phyloP scores from a whole-genome alignment of 2,113 vertebrate species.

The Semnopithecus entellus region DNA sequence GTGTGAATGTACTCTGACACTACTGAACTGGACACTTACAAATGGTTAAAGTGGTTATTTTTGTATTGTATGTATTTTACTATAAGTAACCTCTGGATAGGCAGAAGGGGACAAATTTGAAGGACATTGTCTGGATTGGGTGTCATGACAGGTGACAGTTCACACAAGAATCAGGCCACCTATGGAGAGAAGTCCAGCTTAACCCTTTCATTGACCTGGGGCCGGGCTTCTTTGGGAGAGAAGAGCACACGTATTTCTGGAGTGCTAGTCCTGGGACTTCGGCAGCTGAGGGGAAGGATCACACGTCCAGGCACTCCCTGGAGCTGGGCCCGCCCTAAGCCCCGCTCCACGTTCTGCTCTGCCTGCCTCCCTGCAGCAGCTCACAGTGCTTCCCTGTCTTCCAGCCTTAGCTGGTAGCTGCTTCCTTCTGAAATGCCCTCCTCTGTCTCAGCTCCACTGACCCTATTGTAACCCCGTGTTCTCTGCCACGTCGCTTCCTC shows the following conservation, averaged over 20 bases:
- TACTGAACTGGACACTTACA: background rate
- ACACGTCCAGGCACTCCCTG: background rate
- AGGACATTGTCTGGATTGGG: background rate
- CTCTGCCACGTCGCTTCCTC: background rate
- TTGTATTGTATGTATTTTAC: background rate
- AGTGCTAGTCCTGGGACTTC: background rate
- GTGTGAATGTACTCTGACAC: background rate
- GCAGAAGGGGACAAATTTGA: background rate
- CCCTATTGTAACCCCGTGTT: background rate
- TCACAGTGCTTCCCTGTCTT: accelerated
- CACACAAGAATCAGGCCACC: background rate
- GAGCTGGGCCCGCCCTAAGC: too few relatives aligned
- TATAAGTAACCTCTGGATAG: background rate
- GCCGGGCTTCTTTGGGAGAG: background rate
- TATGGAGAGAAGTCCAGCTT: background rate
- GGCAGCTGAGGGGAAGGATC: accelerated
- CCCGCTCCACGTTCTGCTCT: background rate
- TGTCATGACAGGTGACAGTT: background rate
- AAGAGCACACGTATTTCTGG: background rate
- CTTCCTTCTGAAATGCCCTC: background rate
- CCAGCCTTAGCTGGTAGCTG: background rate
- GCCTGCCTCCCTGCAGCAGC: background rate
- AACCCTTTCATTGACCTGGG: background rate
- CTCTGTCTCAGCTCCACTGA: background rate
- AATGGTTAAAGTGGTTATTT: background rate